Evolutionary conservation across 2,113 vertebrate genomes (phyloP), one percentile per base, ranked within the genome.

Genomic region (Notothenia rossii): DNA sequence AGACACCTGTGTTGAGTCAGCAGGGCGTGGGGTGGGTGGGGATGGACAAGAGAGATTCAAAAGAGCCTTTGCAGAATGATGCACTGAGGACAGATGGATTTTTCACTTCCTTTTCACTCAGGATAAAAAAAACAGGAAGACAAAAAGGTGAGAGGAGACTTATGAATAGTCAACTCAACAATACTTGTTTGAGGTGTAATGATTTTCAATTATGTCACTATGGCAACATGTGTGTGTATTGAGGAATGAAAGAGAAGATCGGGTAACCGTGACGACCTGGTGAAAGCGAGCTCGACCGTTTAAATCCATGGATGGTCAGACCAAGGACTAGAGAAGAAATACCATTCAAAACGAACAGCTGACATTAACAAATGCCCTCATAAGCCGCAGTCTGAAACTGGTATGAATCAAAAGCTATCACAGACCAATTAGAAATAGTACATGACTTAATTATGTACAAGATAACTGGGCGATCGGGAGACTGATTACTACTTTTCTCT

Each of bases 151-250:
- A 81, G 81, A 77, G 56, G 43, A 82, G 79, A 85, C 70, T 86
- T 90, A 79, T 84, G 86, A 92, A 92, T 87, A 87, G 85, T 87
- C 68, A 85, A 67, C 69, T 86, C 63, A 87, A 92, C 83, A 89
- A 93, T 89, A 91, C 72, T 89, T 91, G 82, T 89, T 81, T 81
- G 64, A 89, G 83, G 89, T 85, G 64, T 85, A 92, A 93, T 91
- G 90, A 93, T 94, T 94, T 93, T 92, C 87, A 93, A 91, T 93
- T 89, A 92, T 17, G 63, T 93, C 59, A 65, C 92, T 92, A 91
- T 91, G 83, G 89, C 72, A 94, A 94, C 89, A 62, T 78, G 65
- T 22, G 65, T 76, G 73, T 60, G 76, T 92, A 87, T 86, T 66
- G 69, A 73, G 54, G 40, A 79, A 71, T 10, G 48, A 64, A 85